Evolutionary conservation across 1,140 invertebrate species (phyloP).

Genomic region (Anastatus disparis): DNA sequence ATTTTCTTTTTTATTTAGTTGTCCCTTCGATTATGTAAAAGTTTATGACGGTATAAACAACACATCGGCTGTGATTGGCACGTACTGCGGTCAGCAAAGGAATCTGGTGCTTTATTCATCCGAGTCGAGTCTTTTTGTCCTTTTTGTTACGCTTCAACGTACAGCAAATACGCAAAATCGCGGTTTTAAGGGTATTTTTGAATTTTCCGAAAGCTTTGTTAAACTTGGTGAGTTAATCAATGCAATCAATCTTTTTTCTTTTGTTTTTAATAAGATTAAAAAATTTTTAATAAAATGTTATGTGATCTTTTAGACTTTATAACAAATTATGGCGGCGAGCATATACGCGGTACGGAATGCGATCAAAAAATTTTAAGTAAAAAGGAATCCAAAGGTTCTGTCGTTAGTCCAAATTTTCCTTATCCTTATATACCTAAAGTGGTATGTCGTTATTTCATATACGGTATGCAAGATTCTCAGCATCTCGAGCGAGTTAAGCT

Average conservation of each 20-base stretch:
- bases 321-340: slow-evolving; percentile 84
- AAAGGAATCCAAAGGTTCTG: slow-evolving; percentile 89
- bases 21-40: slow-evolving; percentile 97
- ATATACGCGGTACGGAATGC: slow-evolving; percentile 95
- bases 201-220: slow-evolving; percentile 96
- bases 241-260: background rate
- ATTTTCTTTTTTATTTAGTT: slow-evolving; percentile 72
- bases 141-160: slow-evolving; percentile 88
- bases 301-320: slow-evolving; percentile 84
- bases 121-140: slow-evolving; percentile 86
- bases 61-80: slow-evolving; percentile 89
- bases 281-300: background rate
- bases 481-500: slow-evolving; percentile 92
- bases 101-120: slow-evolving; percentile 96
- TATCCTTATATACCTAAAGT: slow-evolving; percentile 93
- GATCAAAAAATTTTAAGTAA: slow-evolving; percentile 96
- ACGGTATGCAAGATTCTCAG: slow-evolving; percentile 95
- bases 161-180: slow-evolving; percentile 92
- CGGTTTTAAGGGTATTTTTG: slow-evolving; percentile 95
- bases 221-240: slow-evolving; percentile 87
- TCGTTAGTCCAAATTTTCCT: slow-evolving; percentile 96
- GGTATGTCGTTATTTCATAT: slow-evolving; percentile 97
- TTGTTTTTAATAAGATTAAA: background rate
- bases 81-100: slow-evolving; percentile 97
- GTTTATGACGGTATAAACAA: slow-evolving; percentile 93